Percentiles rank a stretch among this genome's conserved stretches.
Evolutionary conservation across 2,888 invertebrate species (phyloP).

Genomic region (Andrena camellia): DNA sequence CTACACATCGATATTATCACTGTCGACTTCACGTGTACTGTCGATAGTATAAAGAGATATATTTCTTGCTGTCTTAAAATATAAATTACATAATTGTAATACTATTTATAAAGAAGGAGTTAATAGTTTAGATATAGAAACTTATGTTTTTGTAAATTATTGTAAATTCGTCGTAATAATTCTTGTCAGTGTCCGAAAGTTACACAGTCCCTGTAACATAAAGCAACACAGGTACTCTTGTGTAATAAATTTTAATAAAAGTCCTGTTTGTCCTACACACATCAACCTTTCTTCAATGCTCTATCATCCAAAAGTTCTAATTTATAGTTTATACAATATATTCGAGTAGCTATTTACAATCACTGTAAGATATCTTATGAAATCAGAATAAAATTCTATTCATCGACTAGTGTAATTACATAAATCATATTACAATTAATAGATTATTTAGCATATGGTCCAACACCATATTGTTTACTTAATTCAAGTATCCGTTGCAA

Average conservation of each 20-base stretch:
- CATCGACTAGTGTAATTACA: neutral
- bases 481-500: neutral
- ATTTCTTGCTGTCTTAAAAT: constrained; percentile 2
- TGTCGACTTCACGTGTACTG: too few species aligned
- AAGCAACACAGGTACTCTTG: constrained; percentile 1
- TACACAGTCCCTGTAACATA: neutral
- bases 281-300: neutral
- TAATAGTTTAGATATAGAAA: constrained; percentile 20
- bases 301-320: too few species aligned
- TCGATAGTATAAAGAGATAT: neutral
- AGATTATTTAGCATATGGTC: neutral
- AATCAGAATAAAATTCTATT: neutral
- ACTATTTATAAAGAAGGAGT: constrained; percentile 3
- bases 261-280: neutral
- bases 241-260: neutral
- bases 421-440: neutral
- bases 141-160: constrained; percentile 27
- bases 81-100: constrained; percentile 8
- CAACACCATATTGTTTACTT: neutral
- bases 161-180: constrained; percentile 2
- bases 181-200: neutral
- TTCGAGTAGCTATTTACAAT: neutral
- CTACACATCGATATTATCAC: neutral
- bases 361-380: neutral
- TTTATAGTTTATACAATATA: neutral